phyloP scores from a whole-genome alignment of 2,888 invertebrate species.

The Thecocarcelia acutangulata region DNA sequence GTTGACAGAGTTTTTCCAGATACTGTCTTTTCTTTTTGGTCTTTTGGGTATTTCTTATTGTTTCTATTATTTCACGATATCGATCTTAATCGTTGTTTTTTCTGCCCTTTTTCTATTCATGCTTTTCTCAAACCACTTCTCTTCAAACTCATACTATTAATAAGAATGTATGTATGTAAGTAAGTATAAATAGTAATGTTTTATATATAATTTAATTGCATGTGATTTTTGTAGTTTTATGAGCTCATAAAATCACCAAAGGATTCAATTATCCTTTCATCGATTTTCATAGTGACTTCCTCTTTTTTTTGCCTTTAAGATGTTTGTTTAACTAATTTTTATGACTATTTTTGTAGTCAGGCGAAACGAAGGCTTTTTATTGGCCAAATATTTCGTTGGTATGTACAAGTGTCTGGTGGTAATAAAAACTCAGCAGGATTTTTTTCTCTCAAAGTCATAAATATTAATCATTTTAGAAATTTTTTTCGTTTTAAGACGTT shows the following conservation, averaged over 20 bases:
- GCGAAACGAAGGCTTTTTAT: slow-evolving; percentile 47
- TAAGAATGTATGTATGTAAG: slow-evolving; percentile 35
- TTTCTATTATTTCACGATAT: slow-evolving; percentile 47
- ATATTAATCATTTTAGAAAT: neutral
- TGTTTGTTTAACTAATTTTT: slow-evolving; percentile 62
- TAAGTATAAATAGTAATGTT: slow-evolving; percentile 14
- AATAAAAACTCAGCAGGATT: slow-evolving; percentile 66
- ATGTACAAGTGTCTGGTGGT: slow-evolving; percentile 44
- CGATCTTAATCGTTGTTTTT: slow-evolving; percentile 52
- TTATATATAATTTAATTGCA: slow-evolving; percentile 40
- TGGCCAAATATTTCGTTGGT: slow-evolving; percentile 52
- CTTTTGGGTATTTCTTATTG: neutral
- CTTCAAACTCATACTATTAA: neutral
- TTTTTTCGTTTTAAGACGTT: neutral
- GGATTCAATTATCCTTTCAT: slow-evolving; percentile 71
- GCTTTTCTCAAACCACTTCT: no score
- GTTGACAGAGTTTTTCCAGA: neutral
- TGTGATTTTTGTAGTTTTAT: slow-evolving; percentile 69
- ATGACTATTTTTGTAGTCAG: slow-evolving; percentile 42
- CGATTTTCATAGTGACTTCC: slow-evolving; percentile 50
- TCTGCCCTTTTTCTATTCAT: neutral
- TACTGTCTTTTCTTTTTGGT: slow-evolving; percentile 9
- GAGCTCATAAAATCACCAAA: slow-evolving; percentile 70
- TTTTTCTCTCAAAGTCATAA: slow-evolving; percentile 43
- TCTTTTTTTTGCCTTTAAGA: neutral